Evolutionary conservation across 2,113 vertebrate genomes (phyloP).

Genomic region (Passer domesticus): DNA sequence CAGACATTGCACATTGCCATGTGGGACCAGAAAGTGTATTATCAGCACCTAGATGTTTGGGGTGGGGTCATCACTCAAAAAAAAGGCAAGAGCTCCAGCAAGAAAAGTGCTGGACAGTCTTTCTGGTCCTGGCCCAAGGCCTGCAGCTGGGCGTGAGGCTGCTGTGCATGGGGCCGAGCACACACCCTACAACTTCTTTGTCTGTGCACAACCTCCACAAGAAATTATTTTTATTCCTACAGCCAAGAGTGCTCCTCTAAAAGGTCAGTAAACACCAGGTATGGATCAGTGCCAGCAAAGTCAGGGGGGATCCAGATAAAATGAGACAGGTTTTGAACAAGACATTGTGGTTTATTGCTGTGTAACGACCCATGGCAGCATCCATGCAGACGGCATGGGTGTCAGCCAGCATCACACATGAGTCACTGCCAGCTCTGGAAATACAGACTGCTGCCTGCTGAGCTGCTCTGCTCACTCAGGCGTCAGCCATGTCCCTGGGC

Average conservation of each 20-base stretch:
- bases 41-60: neutral
- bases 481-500: accelerated
- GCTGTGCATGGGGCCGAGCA: accelerated
- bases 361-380: neutral
- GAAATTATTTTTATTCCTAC: constrained; percentile 11
- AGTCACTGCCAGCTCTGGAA: neutral
- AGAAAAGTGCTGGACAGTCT: neutral
- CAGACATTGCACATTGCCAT: neutral
- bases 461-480: neutral
- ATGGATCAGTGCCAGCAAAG: neutral
- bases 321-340: neutral
- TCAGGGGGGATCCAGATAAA: neutral
- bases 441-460: neutral
- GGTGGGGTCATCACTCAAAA: neutral
- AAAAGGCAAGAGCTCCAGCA: neutral
- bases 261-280: neutral
- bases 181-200: neutral
- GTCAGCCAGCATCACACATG: neutral
- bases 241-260: neutral
- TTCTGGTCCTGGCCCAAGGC: neutral
- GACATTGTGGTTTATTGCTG: neutral
- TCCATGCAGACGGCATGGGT: neutral
- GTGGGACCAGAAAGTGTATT: neutral
- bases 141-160: neutral
- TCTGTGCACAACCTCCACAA: neutral